A percentile compares a stretch with the other conserved stretches of the same genome.
These are phyloP conservation scores for Silvanus unidentatus DNA, from an alignment of 2,888 invertebrate species.

Conservation along the genomic window DNA sequence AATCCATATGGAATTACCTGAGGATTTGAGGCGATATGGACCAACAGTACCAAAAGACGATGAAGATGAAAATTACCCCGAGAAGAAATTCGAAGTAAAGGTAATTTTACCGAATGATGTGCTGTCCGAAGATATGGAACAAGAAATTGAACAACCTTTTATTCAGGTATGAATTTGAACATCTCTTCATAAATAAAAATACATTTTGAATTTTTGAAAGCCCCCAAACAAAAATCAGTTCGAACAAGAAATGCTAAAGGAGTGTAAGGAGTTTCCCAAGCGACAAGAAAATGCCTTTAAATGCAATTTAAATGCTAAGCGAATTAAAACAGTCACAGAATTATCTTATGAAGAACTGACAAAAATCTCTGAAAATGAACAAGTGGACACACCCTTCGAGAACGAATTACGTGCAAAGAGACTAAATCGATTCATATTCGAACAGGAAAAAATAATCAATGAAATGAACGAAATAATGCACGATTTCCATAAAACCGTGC, in stretches of 20 bases:
- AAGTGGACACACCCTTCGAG: slow-evolving; percentile 50
- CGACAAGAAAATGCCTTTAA: neutral
- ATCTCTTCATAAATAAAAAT: too few species aligned
- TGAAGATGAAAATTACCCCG: slow-evolving; percentile 30
- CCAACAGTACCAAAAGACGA: slow-evolving; percentile 23
- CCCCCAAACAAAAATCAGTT: too few species aligned
- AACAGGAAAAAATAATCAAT: slow-evolving; percentile 1
- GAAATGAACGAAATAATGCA: slow-evolving; percentile 53
- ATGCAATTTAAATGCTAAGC: neutral
- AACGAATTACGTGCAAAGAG: slow-evolving; percentile 49
- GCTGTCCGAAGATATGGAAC: neutral
- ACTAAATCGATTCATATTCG: slow-evolving; percentile 37
- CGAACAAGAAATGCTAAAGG: neutral
- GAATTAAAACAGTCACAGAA: slow-evolving; percentile 15
- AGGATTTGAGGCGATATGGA: slow-evolving; percentile 14
- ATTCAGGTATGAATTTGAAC: neutral
- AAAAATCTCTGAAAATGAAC: slow-evolving; percentile 33
- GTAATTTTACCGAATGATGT: slow-evolving; percentile 21
- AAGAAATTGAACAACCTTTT: neutral
- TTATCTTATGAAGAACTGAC: slow-evolving; percentile 22
- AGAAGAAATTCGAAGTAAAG: slow-evolving; percentile 25
- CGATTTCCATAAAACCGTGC: slow-evolving; percentile 61
- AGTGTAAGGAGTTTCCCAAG: neutral
- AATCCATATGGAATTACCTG: slow-evolving; percentile 47
- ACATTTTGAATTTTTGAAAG: too few species aligned